Base-by-base conservation (phyloP, 2,888 invertebrate genomes). In the Drosophila bunnanda region DNA sequence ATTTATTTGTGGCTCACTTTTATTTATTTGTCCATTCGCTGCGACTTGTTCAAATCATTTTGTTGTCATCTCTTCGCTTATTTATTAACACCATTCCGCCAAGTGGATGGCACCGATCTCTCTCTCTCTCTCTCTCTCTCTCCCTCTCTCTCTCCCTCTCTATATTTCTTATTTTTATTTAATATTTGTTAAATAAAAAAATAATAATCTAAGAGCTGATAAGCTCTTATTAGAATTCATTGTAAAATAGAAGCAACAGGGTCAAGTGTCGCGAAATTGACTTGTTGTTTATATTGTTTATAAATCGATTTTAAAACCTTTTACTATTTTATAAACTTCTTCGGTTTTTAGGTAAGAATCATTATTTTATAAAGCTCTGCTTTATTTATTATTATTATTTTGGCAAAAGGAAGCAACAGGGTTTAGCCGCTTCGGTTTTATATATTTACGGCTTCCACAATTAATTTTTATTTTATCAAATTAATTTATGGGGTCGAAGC, bases 51-150 rank as follows among this genome's bases (percentile, higher is more conserved):
- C 52, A 58, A 57, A 75, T 64, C 60, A 69, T 60, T 69, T 79
- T 73, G 69, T 53, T 80, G 75, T 70, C 76, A 72, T 48, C 50
- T 50, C 50, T 56, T 61, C 62, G 64, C 64, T 69, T 59, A 70
- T 85, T 82, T 79, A 82, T 83, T 83, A 88, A 72, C 82, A 88
- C 82, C 67, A 53, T 36, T 55, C 55, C 58, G 82, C 20, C 70
- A 87, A 78, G 58, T 65, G 56, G 56, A 48, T 22, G 41, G 25
- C 36, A 36, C 50, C 39, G 38, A 13, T 56, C 20, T 20, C 22
- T 17, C 20, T 39, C 34, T 20, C 5, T n/a, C 25, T 36, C 25
- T 67, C 20, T 36, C 30, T 43, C 22, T n/a, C 32, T 20, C 36
- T 39, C 46, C n/a, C n/a, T 36, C 25, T 67, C 20, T 36, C 30